Conservation (phyloP, 1,140 invertebrate genomes). For the Sogatella furcifera region DNA sequence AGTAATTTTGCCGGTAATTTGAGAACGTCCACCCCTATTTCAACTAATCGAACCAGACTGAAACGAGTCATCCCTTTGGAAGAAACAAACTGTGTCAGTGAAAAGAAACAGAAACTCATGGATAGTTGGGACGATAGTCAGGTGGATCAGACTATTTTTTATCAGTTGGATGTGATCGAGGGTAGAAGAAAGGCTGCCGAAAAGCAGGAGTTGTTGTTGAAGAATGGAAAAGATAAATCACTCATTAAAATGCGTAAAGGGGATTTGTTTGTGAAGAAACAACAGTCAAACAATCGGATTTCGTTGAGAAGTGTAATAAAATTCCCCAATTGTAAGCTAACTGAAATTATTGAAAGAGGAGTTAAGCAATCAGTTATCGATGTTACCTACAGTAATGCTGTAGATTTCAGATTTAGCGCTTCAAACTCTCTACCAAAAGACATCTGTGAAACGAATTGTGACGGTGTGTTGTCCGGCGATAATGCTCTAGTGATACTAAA, state of each 20-base stretch:
- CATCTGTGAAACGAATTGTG: constrained; percentile 21
- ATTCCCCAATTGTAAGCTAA: not conserved
- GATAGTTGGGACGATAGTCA: too few relatives aligned
- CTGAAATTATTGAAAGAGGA: not conserved
- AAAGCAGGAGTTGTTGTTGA: not conserved
- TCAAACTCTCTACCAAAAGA: not conserved
- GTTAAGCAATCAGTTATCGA: not conserved
- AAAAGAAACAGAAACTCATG: too few relatives aligned
- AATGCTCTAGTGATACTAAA: constrained; percentile 38
- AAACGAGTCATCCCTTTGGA: too few relatives aligned
- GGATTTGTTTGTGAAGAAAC: not conserved
- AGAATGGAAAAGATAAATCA: not conserved
- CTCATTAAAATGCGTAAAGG: not conserved
- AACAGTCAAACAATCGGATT: not conserved
- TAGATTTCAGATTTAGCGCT: not conserved
- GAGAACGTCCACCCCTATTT: too few relatives aligned
- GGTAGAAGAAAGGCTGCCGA: not conserved
- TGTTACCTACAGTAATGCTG: not conserved
- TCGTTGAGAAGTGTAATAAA: not conserved
- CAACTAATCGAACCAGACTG: too few relatives aligned
- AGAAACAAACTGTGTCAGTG: too few relatives aligned
- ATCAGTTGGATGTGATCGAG: not conserved
- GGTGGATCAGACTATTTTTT: too few relatives aligned
- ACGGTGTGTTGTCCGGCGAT: constrained; percentile 36
- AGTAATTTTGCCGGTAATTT: too few relatives aligned